phyloP scores from a whole-genome alignment of 2,113 vertebrate genomes.

The Chloropsis cyanopogon region DNA sequence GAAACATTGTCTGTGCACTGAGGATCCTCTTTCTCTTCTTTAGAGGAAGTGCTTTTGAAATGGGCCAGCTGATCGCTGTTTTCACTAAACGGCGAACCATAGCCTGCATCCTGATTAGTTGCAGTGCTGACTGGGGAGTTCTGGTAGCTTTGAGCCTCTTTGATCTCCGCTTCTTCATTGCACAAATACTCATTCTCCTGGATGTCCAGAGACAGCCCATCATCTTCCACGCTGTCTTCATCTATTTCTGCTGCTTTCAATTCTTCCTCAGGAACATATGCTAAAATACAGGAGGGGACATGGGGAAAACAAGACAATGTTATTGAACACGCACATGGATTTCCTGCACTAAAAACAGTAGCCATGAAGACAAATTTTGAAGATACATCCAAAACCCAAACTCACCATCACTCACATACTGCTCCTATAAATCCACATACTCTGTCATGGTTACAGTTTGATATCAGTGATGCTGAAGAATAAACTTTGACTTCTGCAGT shows the following conservation, averaged over 20 bases:
- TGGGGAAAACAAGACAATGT: constrained; percentile 15
- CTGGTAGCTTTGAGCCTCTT: constrained; percentile 90
- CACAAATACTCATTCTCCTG: constrained; percentile 88
- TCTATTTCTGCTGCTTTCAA: constrained; percentile 86
- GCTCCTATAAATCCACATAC: neutral
- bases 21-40: constrained; percentile 86
- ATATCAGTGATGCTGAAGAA: neutral
- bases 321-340: neutral
- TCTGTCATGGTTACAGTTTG: neutral
- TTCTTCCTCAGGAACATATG: constrained; percentile 96
- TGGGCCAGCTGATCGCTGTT: constrained; percentile 90
- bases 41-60: constrained; percentile 84
- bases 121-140: constrained; percentile 95
- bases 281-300: constrained; percentile 76
- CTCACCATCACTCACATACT: neutral
- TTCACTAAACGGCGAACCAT: constrained; percentile 94
- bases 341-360: neutral
- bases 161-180: constrained; percentile 87
- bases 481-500: constrained; percentile 20
- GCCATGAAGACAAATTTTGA: constrained; percentile 1
- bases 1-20: constrained; percentile 77
- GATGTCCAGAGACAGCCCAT: constrained; percentile 85
- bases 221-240: constrained; percentile 86
- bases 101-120: constrained; percentile 93
- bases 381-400: neutral